phyloP scores from a whole-genome alignment of 2,888 invertebrate genomes.

The Tetragonula carbonaria region DNA sequence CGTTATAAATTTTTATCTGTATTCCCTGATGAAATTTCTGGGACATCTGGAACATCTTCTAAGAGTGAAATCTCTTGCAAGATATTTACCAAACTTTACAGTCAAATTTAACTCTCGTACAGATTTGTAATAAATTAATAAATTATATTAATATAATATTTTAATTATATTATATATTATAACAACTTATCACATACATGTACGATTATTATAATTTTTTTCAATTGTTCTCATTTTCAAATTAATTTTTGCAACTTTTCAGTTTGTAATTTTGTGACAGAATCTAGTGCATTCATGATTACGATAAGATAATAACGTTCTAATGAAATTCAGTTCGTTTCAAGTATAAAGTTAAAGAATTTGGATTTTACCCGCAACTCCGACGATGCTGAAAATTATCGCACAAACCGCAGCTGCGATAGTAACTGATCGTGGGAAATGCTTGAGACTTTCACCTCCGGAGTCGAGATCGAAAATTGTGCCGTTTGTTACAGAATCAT shows the following conservation, averaged over 20 bases:
- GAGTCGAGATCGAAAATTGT: slow-evolving; percentile 56
- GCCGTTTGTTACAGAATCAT: slow-evolving; percentile 58
- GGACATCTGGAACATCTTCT: neutral
- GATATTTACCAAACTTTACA: neutral
- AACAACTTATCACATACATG: too few relatives aligned
- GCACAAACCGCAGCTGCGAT: slow-evolving; percentile 92
- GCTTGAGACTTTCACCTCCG: slow-evolving; percentile 49
- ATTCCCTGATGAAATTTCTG: neutral
- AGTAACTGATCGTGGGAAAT: slow-evolving; percentile 91
- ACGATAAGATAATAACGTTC: neutral
- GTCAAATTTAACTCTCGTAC: too few relatives aligned
- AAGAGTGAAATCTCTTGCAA: neutral
- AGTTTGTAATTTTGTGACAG: neutral
- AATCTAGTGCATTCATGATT: neutral
- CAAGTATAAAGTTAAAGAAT: neutral
- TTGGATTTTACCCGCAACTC: slow-evolving; percentile 89
- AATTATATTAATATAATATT: too few relatives aligned
- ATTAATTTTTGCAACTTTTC: neutral
- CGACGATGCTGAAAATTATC: slow-evolving; percentile 91
- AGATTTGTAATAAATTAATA: neutral
- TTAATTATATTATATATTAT: too few relatives aligned
- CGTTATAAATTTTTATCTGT: slow-evolving; percentile 9
- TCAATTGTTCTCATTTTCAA: too few relatives aligned
- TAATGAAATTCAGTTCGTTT: neutral
- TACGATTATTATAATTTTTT: too few relatives aligned